phyloP scores from a whole-genome alignment of 1,140 invertebrate species.

The Gerris buenoi region DNA sequence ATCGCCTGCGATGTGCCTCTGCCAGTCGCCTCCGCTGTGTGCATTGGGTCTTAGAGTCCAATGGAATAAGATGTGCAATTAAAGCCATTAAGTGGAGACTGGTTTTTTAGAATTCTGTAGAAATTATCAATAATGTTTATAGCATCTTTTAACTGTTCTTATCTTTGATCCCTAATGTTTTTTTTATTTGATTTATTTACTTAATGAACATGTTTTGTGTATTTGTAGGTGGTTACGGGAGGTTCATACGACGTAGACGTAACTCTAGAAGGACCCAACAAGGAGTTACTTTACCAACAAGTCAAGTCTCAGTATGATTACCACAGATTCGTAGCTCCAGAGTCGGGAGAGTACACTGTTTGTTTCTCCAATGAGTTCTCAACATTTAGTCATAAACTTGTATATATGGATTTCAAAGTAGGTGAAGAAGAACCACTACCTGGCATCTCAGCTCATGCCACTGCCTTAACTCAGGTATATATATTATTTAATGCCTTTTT shows the following conservation, averaged over 20 bases:
- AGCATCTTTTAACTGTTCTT: no score
- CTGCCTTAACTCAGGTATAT: slow-evolving; percentile 83
- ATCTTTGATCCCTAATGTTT: no score
- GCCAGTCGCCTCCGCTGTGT: no score
- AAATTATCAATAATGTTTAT: no score
- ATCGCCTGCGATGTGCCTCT: no score
- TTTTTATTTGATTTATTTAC: no score
- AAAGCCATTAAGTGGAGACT: no score
- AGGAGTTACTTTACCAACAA: slow-evolving; percentile 80
- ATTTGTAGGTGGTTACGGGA: slow-evolving; percentile 83
- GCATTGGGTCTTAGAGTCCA: no score
- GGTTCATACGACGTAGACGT: slow-evolving; percentile 99
- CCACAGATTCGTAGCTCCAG: slow-evolving; percentile 63
- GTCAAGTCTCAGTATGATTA: slow-evolving; percentile 89
- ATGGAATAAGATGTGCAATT: no score
- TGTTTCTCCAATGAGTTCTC: slow-evolving; percentile 99
- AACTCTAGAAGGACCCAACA: slow-evolving; percentile 71
- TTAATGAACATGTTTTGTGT: not conserved
- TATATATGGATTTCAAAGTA: slow-evolving; percentile 97
- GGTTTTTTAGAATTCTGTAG: no score
- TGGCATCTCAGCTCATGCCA: slow-evolving; percentile 73
- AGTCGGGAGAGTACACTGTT: slow-evolving; percentile 62
- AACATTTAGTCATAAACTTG: slow-evolving; percentile 97
- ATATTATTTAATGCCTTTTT: not conserved
- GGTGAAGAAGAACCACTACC: slow-evolving; percentile 78